Evolutionary conservation across 2,113 vertebrate genomes (phyloP).

Genomic region (Pseudorasbora parva): DNA sequence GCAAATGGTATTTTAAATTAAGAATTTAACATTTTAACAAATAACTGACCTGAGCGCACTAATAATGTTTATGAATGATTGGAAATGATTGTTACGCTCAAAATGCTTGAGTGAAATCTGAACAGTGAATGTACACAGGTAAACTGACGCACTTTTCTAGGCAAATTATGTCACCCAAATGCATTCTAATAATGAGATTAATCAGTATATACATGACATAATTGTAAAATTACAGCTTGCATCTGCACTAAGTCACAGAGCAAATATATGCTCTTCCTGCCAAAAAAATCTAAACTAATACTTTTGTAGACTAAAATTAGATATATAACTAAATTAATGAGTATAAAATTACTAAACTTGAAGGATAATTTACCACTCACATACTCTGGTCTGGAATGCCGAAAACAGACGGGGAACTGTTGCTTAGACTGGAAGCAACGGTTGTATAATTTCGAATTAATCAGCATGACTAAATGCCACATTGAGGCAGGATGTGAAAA

Average conservation of each 20-base stretch:
- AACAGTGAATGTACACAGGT: neutral
- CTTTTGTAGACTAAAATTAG: neutral
- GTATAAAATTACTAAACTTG: neutral
- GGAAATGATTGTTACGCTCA: neutral
- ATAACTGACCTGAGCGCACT: neutral
- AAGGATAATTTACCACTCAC: neutral
- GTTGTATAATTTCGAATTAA: neutral
- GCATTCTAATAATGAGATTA: neutral
- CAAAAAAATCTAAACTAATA: neutral
- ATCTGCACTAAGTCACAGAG: neutral
- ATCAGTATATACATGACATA: neutral
- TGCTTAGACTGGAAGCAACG: neutral
- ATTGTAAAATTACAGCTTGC: neutral
- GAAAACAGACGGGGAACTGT: neutral
- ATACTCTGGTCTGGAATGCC: neutral
- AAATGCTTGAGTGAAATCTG: neutral
- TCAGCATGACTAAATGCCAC: neutral
- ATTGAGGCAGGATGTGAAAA: neutral
- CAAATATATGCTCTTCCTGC: neutral
- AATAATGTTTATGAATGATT: neutral
- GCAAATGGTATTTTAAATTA: neutral
- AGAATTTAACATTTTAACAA: too few relatives aligned
- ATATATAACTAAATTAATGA: neutral
- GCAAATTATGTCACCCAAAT: neutral
- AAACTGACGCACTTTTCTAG: slow-evolving; percentile 9